Evolutionary conservation across 1,140 invertebrate genomes (phyloP).

Genomic region (Pteromalus puparum): DNA sequence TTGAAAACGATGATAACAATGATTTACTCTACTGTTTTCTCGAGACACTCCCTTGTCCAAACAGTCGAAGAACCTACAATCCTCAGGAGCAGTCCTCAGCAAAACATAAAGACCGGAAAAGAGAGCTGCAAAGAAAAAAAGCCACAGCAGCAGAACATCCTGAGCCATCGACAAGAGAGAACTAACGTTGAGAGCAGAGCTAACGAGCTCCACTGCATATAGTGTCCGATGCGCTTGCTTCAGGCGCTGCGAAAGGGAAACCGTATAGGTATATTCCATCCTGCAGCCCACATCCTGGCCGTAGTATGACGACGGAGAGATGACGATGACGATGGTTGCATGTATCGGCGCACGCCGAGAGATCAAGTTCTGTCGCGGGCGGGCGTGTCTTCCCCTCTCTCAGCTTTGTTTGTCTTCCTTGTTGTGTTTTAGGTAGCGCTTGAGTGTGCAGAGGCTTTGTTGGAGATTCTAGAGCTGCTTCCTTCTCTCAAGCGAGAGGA

Average conservation of each 20-base stretch:
- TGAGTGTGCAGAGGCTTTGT: neutral
- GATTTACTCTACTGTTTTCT: no score
- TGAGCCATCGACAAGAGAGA: neutral
- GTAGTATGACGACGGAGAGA: neutral
- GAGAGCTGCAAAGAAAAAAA: neutral
- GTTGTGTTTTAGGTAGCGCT: neutral
- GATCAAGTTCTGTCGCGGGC: neutral
- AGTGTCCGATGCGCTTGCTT: neutral
- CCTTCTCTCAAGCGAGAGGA: neutral
- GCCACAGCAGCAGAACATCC: no score
- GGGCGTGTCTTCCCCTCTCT: neutral
- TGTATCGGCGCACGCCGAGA: neutral
- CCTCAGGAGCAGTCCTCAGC: no score
- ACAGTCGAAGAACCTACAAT: no score
- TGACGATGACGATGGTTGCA: neutral
- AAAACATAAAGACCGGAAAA: neutral
- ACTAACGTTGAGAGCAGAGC: neutral
- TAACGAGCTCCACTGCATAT: neutral
- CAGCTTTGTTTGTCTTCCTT: neutral
- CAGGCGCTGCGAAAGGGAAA: neutral
- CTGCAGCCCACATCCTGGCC: conserved; percentile 4
- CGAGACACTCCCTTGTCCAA: no score
- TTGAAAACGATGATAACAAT: no score
- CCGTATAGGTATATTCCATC: neutral
- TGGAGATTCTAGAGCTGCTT: neutral